Percentiles rank a stretch among this genome's conserved stretches.
Evolutionary conservation across 2,888 invertebrate genomes (phyloP).

Genomic region (Cephus spinipes): DNA sequence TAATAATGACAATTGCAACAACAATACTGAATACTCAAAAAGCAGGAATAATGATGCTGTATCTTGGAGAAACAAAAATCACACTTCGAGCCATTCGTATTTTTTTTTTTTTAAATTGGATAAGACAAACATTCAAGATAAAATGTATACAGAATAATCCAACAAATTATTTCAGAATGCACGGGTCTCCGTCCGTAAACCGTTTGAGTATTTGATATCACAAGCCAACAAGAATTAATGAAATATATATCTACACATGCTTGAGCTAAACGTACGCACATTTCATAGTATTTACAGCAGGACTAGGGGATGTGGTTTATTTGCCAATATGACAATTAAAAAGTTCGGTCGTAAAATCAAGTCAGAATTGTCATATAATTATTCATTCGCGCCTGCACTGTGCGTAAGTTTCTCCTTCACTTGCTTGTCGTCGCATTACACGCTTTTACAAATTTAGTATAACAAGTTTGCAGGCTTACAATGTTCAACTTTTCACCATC

Average conservation of each 20-base stretch:
- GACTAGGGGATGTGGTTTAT: not conserved
- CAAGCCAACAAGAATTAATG: constrained; percentile 42
- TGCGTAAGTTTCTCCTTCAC: not conserved
- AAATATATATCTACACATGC: constrained; percentile 38
- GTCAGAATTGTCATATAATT: not conserved
- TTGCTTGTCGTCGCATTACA: not conserved
- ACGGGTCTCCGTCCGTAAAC: constrained; percentile 24
- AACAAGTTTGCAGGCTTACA: constrained; percentile 2
- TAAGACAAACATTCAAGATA: not conserved
- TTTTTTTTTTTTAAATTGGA: not conserved
- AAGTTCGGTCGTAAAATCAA: not conserved
- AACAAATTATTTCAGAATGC: constrained; percentile 12
- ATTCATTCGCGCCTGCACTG: not conserved
- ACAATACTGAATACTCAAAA: not conserved
- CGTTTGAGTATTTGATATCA: constrained; percentile 33
- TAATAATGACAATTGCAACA: not conserved
- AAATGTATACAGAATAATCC: not conserved
- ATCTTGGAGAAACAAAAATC: not conserved
- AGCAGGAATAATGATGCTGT: not conserved
- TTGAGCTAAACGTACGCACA: constrained; percentile 37
- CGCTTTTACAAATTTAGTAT: constrained; percentile 6
- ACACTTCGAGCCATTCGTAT: not conserved
- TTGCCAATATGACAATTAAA: not conserved
- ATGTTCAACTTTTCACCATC: not conserved
- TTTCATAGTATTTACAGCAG: constrained; percentile 9